These are phyloP conservation scores for Xiphydria camelus DNA, from an alignment of 2,888 invertebrate species.

Conservation along the genomic window DNA sequence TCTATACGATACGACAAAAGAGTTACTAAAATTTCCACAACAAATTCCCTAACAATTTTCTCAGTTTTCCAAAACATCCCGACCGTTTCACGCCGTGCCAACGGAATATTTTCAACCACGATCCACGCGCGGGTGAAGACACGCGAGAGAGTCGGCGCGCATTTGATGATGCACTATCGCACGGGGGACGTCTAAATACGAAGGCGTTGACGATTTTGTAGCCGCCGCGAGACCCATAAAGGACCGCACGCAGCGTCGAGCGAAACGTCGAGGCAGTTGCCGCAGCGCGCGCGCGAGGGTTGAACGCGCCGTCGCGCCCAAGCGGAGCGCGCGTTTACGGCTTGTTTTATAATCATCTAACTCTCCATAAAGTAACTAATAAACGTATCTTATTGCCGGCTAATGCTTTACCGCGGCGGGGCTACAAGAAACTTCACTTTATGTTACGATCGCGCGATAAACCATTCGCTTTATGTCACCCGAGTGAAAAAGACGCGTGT, in stretches of 20 bases:
- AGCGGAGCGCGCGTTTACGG: slow-evolving; percentile 20
- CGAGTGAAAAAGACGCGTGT: not conserved
- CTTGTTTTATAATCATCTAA: slow-evolving; percentile 26
- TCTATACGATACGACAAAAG: no score
- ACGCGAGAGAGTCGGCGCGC: no score
- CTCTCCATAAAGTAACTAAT: slow-evolving; percentile 20
- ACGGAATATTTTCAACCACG: no score
- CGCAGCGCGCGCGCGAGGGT: not conserved
- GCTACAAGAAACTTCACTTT: slow-evolving; percentile 20
- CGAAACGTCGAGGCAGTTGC: not conserved
- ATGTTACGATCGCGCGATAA: slow-evolving; percentile 11
- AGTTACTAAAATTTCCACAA: no score
- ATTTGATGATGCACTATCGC: not conserved
- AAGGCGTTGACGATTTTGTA: slow-evolving; percentile 3
- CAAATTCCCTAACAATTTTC: no score
- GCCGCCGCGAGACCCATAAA: not conserved
- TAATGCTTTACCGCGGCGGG: slow-evolving; percentile 18
- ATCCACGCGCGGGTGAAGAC: no score
- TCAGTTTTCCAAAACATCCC: no score
- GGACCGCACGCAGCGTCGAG: slow-evolving; percentile 2
- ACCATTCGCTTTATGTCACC: slow-evolving; percentile 13
- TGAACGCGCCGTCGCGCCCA: no score
- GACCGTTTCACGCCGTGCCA: no score
- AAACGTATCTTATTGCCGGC: slow-evolving; percentile 18
- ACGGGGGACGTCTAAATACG: not conserved